Conservation (phyloP, 2,113 vertebrate species). For the Otolemur garnettii region DNA sequence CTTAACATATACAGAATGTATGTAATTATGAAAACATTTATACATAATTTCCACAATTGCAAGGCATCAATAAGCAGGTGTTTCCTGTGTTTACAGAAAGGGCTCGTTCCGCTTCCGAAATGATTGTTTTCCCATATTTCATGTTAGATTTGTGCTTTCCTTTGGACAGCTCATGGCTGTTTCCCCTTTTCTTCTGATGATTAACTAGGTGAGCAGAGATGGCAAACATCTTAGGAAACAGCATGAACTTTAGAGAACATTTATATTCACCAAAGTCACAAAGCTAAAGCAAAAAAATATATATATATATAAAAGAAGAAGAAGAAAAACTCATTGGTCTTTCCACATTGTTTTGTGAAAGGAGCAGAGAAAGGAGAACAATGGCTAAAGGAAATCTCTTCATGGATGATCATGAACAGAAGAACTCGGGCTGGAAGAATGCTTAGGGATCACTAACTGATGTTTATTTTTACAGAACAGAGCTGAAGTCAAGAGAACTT, state of each 20-base stretch:
- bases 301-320: too few species aligned
- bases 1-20: background rate
- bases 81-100: slow-evolving; percentile 20
- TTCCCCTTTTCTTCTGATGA: background rate
- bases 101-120: background rate
- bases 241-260: background rate
- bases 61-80: slow-evolving; percentile 36
- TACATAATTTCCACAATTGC: slow-evolving; percentile 10
- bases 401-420: background rate
- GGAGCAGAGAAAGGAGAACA: background rate
- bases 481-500: background rate
- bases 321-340: background rate
- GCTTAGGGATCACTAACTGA: background rate
- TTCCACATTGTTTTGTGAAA: background rate
- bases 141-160: background rate
- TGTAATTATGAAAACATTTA: slow-evolving; percentile 52
- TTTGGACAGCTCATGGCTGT: background rate
- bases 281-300: background rate
- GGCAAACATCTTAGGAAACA: background rate
- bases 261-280: background rate
- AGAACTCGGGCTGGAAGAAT: background rate
- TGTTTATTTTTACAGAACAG: background rate
- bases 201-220: background rate
- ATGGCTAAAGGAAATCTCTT: background rate
- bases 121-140: slow-evolving; percentile 32